Conservation (phyloP, 1,140 invertebrate genomes). For the Eufriesea mexicana region DNA sequence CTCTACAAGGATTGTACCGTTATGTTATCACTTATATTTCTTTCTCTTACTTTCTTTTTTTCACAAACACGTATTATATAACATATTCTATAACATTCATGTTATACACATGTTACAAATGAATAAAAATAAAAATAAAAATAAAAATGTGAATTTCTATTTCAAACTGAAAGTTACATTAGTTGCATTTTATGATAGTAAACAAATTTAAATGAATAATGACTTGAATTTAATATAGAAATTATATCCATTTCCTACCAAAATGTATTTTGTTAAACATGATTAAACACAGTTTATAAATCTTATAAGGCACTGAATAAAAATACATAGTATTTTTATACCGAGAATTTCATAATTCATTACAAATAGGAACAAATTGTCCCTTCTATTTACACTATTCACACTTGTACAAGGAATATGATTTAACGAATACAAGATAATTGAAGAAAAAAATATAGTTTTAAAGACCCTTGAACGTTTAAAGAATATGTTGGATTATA, state of each 20-base stretch:
- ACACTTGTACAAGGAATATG: conserved; percentile 16
- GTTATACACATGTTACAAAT: background rate
- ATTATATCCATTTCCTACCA: conserved; percentile 12
- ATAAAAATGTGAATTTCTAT: conserved; percentile 5
- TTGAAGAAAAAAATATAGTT: background rate
- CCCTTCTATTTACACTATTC: conserved; percentile 47
- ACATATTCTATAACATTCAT: background rate
- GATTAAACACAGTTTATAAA: conserved; percentile 34
- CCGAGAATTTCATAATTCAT: conserved; percentile 25
- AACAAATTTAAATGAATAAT: conserved; percentile 5
- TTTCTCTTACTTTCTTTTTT: background rate
- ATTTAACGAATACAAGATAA: conserved; percentile 11
- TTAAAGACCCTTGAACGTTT: background rate
- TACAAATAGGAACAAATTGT: conserved; percentile 7
- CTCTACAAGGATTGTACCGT: conserved; percentile 14
- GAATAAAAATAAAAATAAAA: conserved; percentile 16
- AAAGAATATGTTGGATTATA: conserved; percentile 8
- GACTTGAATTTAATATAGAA: background rate
- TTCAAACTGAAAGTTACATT: background rate
- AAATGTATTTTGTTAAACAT: conserved; percentile 27
- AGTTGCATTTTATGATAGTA: background rate
- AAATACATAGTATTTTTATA: conserved; percentile 28
- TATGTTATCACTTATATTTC: background rate
- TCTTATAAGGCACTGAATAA: conserved; percentile 49
- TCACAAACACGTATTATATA: background rate